Evolutionary conservation across 1,140 invertebrate species (phyloP), one percentile per base, ranked within the genome.

Genomic region (Helicoverpa zea): DNA sequence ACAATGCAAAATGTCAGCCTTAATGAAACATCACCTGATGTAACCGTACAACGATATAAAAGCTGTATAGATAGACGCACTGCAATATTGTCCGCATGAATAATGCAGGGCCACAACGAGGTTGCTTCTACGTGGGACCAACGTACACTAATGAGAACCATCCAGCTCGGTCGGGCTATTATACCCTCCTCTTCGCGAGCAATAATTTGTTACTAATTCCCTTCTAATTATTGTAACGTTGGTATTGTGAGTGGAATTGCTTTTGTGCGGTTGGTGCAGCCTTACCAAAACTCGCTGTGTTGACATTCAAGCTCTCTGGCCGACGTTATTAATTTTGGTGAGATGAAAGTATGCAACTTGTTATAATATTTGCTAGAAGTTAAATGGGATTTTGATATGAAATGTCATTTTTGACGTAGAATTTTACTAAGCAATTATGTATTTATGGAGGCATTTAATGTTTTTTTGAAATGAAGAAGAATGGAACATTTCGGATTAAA

Each of bases 81-180:
- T 90, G 90, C 91, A 91, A 94, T 94, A 94, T 92, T 92, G 88
- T 89, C 83, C 88, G 85, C 88, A 94, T 94, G 92, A 92, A 94
- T 94, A 92, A 94, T 94, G 92, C 90, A 94, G 86, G 86, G 80
- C 79, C 86, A 85, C 83, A 84, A 84, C 86, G 82, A 86, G 85
- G 70, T 82, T 80, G 83, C 87, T 56, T 87, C 84, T 84, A 74
- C 86, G 85, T 81, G 85, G 86, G 83, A 84, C 88, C 84, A 87
- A 81, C 84, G 81, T 84, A 87, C 87, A 87, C 88, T 94, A 92
- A 94, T 94, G 91, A 94, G 91, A 87, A 86, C 82, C 83, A 86
- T 87, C 90, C 88, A 88, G 87, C 88, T 82, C 83, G 79, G 61
- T 83, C 80, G 72, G 81, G 82, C 87, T 84, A 89, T 89, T 91